Conservation (phyloP, 1,140 invertebrate species). For the Bombus huntii region DNA sequence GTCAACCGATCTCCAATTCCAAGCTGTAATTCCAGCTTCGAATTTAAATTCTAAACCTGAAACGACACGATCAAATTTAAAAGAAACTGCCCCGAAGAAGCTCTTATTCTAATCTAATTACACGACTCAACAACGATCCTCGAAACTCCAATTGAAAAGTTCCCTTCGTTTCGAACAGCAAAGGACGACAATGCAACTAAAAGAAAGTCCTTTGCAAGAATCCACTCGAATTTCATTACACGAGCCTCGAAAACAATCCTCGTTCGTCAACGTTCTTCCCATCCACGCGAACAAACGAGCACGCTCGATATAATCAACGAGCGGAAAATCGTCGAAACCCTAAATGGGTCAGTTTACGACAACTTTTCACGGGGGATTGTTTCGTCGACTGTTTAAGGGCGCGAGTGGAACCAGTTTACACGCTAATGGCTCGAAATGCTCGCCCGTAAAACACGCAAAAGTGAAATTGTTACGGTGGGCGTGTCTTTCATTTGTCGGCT, state of each 20-base stretch:
- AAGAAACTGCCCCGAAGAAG: not conserved
- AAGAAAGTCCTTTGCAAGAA: not conserved
- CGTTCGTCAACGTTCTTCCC: not conserved
- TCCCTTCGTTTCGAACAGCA: not conserved
- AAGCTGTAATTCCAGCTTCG: too few species aligned
- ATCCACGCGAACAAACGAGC: not conserved
- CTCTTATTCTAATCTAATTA: not conserved
- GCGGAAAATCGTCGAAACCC: not conserved
- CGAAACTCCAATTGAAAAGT: not conserved
- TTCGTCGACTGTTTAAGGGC: not conserved
- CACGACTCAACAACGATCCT: not conserved
- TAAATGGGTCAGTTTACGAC: constrained; percentile 50
- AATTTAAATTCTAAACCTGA: not conserved
- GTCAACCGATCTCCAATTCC: not conserved
- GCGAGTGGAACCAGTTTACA: not conserved
- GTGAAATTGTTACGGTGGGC: constrained; percentile 36
- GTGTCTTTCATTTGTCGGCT: constrained; percentile 26
- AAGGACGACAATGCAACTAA: not conserved
- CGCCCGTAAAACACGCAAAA: constrained; percentile 47
- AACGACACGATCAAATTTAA: not conserved
- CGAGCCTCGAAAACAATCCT: not conserved
- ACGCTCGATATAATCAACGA: not conserved
- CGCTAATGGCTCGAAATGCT: constrained; percentile 21
- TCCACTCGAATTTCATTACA: not conserved
- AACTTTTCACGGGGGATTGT: not conserved